Conservation (phyloP, 2,113 vertebrate species). For the Solea solea region DNA sequence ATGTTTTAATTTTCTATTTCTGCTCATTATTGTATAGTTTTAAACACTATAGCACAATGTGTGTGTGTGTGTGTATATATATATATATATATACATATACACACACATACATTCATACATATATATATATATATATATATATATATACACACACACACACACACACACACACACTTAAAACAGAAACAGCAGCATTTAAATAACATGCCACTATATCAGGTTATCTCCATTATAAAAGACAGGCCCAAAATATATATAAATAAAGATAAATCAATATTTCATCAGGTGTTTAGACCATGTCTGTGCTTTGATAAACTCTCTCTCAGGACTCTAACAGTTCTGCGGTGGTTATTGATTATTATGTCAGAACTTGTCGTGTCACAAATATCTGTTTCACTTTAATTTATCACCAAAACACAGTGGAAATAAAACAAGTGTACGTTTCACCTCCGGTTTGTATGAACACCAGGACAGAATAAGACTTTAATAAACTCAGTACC, state of each 20-base stretch:
- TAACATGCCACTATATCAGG: slow-evolving; percentile 24
- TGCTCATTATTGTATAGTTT: too few species aligned
- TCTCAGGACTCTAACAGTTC: not conserved
- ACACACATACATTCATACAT: not conserved
- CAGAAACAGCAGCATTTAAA: slow-evolving; percentile 14
- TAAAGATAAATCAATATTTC: slow-evolving; percentile 44
- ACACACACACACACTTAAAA: not conserved
- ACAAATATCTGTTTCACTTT: too few species aligned
- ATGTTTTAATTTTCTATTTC: too few species aligned
- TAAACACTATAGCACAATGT: not conserved
- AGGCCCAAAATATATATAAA: slow-evolving; percentile 2
- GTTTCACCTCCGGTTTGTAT: too few species aligned
- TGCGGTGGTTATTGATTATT: slow-evolving; percentile 5
- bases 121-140: too few species aligned
- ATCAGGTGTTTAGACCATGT: slow-evolving; percentile 36
- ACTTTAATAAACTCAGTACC: too few species aligned
- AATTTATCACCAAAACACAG: too few species aligned
- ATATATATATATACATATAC: not conserved
- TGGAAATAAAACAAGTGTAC: too few species aligned
- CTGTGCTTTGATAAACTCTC: not conserved
- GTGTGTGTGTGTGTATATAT: slow-evolving; percentile 32
- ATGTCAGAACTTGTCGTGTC: not conserved
- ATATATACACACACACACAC: too few species aligned
- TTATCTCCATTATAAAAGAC: slow-evolving; percentile 48
- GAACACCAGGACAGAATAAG: too few species aligned